Conservation (phyloP, 37 sponge, comb jelly and placozoan species). For the Diacarnus erythraeanus region DNA sequence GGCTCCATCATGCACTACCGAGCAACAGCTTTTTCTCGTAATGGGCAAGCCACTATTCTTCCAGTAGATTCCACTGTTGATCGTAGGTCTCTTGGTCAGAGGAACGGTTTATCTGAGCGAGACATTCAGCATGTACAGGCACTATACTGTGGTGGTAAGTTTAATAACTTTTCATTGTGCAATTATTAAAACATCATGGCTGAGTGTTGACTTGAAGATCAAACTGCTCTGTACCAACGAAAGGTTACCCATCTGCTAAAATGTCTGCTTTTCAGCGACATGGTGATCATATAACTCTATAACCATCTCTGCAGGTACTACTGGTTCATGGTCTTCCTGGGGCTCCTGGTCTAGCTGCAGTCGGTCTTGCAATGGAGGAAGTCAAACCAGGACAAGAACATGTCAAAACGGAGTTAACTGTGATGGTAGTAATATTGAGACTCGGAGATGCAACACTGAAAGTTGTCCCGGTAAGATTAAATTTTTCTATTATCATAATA, state of each 20-base stretch:
- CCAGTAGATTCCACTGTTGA: constrained; percentile 20
- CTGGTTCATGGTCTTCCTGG: constrained; percentile 18
- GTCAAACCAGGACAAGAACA: constrained; percentile 9
- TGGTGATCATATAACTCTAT: no score
- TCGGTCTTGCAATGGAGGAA: constrained; percentile 52
- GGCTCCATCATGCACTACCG: constrained; percentile 83
- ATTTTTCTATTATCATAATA: no score
- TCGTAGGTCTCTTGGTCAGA: constrained; percentile 52
- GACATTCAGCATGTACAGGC: constrained; percentile 65
- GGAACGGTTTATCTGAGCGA: constrained; percentile 42
- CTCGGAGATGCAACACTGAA: constrained; percentile 51
- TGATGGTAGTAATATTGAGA: constrained; percentile 36
- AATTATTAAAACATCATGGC: no score
- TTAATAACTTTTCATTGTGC: no score
- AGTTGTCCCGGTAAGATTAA: constrained; percentile 46
- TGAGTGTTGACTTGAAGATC: no score
- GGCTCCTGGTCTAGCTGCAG: constrained; percentile 60
- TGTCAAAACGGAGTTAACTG: constrained; percentile 32
- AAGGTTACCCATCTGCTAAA: no score
- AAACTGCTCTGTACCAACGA: no score
- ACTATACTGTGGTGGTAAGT: constrained; percentile 48
- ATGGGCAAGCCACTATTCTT: constrained; percentile 59
- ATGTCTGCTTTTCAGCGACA: no score
- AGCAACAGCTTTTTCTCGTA: constrained; percentile 56
- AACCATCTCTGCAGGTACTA: not conserved